A percentile compares a stretch with the other conserved stretches of the same genome.
phyloP scores from a whole-genome alignment of 2,113 vertebrate genomes.

The Leucopsar rothschildi region DNA sequence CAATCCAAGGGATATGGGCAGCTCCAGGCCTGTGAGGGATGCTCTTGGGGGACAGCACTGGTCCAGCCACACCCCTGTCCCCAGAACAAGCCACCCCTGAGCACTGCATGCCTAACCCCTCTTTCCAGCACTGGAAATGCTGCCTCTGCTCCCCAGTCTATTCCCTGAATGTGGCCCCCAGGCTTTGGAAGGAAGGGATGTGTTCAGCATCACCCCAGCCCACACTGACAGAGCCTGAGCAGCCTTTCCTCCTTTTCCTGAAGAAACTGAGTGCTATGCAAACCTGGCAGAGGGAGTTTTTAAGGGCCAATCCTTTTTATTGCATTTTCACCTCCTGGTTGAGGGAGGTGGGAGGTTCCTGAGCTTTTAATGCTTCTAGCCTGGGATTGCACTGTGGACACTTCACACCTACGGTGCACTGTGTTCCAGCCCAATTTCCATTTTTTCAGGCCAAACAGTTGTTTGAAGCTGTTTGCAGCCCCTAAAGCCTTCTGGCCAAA shows the following conservation, averaged over 20 bases:
- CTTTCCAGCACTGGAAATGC: background rate
- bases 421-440: background rate
- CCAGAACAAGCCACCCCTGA: background rate
- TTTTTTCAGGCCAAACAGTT: background rate
- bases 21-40: background rate
- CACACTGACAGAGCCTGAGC: background rate
- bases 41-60: background rate
- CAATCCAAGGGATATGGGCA: background rate
- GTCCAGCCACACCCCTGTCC: too few relatives aligned
- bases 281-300: background rate
- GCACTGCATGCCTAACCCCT: accelerated
- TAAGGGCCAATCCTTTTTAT: background rate
- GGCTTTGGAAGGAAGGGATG: background rate
- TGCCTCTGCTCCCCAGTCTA: accelerated
- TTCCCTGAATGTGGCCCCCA: background rate
- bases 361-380: background rate
- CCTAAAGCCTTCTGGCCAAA: background rate
- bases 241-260: background rate
- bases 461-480: accelerated
- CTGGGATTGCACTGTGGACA: accelerated
- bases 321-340: background rate
- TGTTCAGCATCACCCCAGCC: background rate
- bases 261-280: accelerated
- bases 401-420: accelerated
- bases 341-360: background rate